Base-by-base conservation (phyloP, 2,797 vertebrate species). In the Nasua narica region DNA sequence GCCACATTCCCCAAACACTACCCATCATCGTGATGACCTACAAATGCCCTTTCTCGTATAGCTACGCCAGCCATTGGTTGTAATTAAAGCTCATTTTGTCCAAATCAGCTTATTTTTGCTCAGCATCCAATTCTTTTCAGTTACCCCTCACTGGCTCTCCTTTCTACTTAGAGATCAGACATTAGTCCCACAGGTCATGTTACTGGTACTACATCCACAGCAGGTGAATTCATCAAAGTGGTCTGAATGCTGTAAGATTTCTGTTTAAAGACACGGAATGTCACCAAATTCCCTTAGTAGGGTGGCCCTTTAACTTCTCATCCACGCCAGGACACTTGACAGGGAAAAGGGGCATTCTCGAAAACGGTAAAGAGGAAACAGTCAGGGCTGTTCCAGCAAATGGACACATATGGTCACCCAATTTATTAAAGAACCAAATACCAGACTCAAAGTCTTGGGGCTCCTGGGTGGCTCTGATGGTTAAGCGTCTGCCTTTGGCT, bases 21-120 rank as follows among this genome's bases (percentile, higher is more conserved):
- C 43, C 18, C 35, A 15, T 77, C 76, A 58, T 50, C 46, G 46
- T 5, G 46, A 83, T 90, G 89, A 96, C 56, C 89, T 96, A 82
- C 54, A 65, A 83, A 46, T 85, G 52, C 70, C 87, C 94, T 93
- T 93, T 95, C 70, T 79, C 56, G 54, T 32, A 50, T 10, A 50
- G 70, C 48, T 83, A 32, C 11, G 18, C 37, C 54, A 70, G 50
- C 50, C 46, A 70, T 74, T 77, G n/a, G 16, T 7, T 77, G 65
- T 65, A 84, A 96, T 85, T 94, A 78, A 89, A 93, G 82, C 76
- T 92, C 65, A 50, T 77, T 91, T 82, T 77, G 60, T 90, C 77
- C 35, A 97, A 95, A 94, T 58, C 79, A 82, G 87, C n/a, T 78
- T 78, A 52, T 92, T 56, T 87, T 76, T 21, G 56, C 65, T 84